Conservation (phyloP, 2,797 vertebrate genomes). For the Clarias fuscus region DNA sequence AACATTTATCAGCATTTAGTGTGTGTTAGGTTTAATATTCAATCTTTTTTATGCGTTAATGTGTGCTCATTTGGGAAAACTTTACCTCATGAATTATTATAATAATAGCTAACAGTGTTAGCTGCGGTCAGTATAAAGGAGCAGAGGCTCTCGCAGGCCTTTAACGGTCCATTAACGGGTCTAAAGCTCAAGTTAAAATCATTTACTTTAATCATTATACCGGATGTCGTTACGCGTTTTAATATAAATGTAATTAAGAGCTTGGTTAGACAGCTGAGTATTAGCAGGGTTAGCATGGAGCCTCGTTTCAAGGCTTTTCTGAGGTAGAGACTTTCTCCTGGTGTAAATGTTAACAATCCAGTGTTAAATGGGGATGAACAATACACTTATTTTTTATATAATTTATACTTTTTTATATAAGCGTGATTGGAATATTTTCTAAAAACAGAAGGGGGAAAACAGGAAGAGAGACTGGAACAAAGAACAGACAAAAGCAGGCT, state of each 20-base stretch:
- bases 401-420: not conserved
- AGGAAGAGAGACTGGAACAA: constrained; percentile 52
- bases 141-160: not conserved
- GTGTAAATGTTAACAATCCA: not conserved
- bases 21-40: no score
- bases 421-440: no score
- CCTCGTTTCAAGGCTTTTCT: not conserved
- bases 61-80: no score
- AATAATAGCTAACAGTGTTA: not conserved
- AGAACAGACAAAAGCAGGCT: constrained; percentile 45
- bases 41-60: not conserved
- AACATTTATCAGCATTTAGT: not conserved
- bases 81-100: not conserved
- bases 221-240: not conserved
- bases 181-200: no score
- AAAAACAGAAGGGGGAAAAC: not conserved
- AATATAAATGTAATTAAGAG: not conserved
- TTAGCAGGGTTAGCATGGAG: not conserved
- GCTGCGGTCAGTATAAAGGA: not conserved
- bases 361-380: no score
- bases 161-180: no score
- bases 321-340: not conserved
- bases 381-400: no score
- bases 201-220: fast-evolving
- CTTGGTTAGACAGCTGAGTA: no score